Base-by-base conservation (phyloP, 2,113 vertebrate species). In the Crotophaga sulcirostris region DNA sequence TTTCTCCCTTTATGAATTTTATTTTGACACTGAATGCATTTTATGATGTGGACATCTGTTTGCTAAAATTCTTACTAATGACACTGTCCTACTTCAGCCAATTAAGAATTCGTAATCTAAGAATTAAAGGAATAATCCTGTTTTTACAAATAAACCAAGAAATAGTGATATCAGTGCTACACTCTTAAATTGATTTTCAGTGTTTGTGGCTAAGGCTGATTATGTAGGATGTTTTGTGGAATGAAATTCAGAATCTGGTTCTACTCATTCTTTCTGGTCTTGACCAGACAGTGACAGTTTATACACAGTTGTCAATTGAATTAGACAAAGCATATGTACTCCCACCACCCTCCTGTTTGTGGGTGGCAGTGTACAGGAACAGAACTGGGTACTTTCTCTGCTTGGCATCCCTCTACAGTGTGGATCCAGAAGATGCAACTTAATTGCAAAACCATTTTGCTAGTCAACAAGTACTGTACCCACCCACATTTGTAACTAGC, bases 211-310 rank as follows among this genome's bases (percentile, higher is more conserved):
- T 52, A 72, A 62, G n/a, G 52, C 18, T 45, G 23, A 33, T 72
- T 66, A 82, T 82, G 29, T 18, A 52, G 8, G 5, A 8, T 49
- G 34, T 85, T 67, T 76, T 67, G 42, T 63, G 54, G 70, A 78
- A 78, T 58, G 63, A 73, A 89, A 72, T 51, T 73, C 54, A 76
- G 68, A 64, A 42, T 25, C 49, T 90, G 31, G n/a, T 92, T 93
- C 40, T 67, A 73, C 21, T 49, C 29, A 33, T 76, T 83, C 45
- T 85, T 93, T 95, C 82, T 94, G 85, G 40, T 72, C 84, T 85
- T 93, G 92, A 94, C 92, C 85, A 88, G 85, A 49, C 78, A 66
- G 54, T 90, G 88, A 85, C 58, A 93, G 88, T 95, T 93, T 94
- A 76, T 87, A 75, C 40, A 92, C 54, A 73, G n/a, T 58, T 96